A percentile compares a stretch with the other conserved stretches of the same genome.
Conservation (phyloP, 2,797 vertebrate species). For the Paedocypris micromegethes region DNA sequence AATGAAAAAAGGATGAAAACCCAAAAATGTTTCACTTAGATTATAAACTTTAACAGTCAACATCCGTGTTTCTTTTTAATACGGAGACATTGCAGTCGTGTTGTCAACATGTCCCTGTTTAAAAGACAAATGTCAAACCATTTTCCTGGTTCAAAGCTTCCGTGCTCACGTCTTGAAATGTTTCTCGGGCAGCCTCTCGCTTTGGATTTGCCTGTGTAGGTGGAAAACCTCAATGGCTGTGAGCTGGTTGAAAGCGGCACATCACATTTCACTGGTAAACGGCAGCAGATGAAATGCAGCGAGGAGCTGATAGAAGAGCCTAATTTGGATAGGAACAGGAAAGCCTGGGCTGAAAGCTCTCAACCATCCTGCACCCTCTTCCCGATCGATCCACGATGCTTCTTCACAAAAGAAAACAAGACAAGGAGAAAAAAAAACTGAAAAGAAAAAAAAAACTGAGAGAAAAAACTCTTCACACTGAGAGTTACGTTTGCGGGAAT, state of each 20-base stretch:
- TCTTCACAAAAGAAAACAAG: slow-evolving; percentile 26
- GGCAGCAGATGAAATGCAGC: slow-evolving; percentile 53
- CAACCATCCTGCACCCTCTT: slow-evolving; percentile 36
- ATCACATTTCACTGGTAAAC: slow-evolving; percentile 46
- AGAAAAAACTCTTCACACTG: slow-evolving; percentile 16
- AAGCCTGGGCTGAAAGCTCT: slow-evolving; percentile 38
- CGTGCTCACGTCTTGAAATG: slow-evolving; percentile 33
- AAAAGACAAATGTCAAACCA: slow-evolving; percentile 48
- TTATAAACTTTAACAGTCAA: not conserved
- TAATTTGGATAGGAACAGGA: slow-evolving; percentile 59
- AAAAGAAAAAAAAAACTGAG: slow-evolving; percentile 2
- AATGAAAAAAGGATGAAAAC: not conserved
- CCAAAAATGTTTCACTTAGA: not conserved
- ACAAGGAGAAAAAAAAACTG: slow-evolving; percentile 13
- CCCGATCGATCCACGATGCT: slow-evolving; percentile 60
- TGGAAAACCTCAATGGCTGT: slow-evolving; percentile 56
- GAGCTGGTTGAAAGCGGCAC: slow-evolving; percentile 42
- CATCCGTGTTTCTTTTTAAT: not conserved
- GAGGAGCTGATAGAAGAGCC: slow-evolving; percentile 54
- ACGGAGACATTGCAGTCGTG: slow-evolving; percentile 9
- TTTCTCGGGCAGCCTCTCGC: slow-evolving; percentile 25
- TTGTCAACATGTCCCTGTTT: slow-evolving; percentile 44
- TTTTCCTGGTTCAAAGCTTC: slow-evolving; percentile 51
- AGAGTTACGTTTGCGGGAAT: slow-evolving; percentile 53
- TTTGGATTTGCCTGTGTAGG: slow-evolving; percentile 45